A percentile compares a stretch with the other conserved stretches of the same genome.
Conservation (phyloP, 2,113 vertebrate species). For the Thalassoma bifasciatum region DNA sequence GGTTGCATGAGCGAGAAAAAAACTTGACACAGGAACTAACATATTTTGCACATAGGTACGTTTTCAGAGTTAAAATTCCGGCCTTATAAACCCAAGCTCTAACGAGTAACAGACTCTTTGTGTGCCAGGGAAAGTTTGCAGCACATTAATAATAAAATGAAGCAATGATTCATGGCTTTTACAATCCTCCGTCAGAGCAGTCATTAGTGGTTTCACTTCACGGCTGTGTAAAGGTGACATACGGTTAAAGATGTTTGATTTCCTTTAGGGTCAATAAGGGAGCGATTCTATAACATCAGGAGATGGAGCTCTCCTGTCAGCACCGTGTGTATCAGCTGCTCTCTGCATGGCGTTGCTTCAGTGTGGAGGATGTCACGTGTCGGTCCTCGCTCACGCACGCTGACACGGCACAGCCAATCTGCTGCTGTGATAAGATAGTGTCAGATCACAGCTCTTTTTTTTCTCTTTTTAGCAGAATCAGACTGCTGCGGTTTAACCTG, state of each 20-base stretch:
- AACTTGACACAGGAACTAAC: constrained; percentile 48
- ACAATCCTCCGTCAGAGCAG: neutral
- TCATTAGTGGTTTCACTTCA: constrained; percentile 6
- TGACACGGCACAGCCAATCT: constrained; percentile 34
- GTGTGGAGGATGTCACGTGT: constrained; percentile 50
- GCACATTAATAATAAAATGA: neutral
- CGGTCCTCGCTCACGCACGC: constrained; percentile 14
- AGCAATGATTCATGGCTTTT: neutral
- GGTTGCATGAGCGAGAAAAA: constrained; percentile 18
- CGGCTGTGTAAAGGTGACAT: neutral
- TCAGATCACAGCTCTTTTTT: constrained; percentile 12
- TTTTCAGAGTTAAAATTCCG: neutral
- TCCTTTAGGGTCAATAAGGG: neutral
- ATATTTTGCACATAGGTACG: constrained; percentile 8
- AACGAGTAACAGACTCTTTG: constrained; percentile 1
- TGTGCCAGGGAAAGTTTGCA: neutral
- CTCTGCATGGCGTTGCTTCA: constrained; percentile 14
- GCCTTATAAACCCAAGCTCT: neutral
- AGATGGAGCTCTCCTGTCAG: neutral
- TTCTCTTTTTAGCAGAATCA: constrained; percentile 6
- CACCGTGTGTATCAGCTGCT: constrained; percentile 2
- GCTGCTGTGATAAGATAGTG: constrained; percentile 55
- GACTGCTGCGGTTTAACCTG: neutral
- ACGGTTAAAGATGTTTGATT: constrained; percentile 12
- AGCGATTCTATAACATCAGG: neutral